Conservation (phyloP, 2,797 vertebrate genomes). For the Cetoscarus ocellatus region DNA sequence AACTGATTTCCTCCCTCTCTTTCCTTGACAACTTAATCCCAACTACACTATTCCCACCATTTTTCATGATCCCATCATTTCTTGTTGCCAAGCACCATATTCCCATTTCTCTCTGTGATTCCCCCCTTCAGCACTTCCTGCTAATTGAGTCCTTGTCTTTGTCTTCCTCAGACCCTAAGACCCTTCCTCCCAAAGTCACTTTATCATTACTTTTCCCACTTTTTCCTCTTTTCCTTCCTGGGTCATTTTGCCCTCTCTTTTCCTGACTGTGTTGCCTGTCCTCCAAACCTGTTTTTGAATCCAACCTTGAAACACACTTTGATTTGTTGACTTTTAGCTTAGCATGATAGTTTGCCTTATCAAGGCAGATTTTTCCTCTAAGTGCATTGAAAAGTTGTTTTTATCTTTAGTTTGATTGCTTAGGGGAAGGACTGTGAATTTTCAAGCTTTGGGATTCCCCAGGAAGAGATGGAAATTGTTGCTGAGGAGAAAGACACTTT, state of each 20-base stretch:
- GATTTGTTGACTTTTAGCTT: too few relatives aligned
- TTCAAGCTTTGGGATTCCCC: too few relatives aligned
- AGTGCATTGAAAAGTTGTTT: too few relatives aligned
- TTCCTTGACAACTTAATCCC: not conserved
- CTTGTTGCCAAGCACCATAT: not conserved
- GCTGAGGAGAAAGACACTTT: too few relatives aligned
- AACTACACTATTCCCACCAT: not conserved
- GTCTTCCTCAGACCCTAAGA: not conserved
- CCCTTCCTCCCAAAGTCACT: not conserved
- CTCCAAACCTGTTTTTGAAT: too few relatives aligned
- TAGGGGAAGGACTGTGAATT: too few relatives aligned
- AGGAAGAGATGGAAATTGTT: too few relatives aligned
- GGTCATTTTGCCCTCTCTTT: not conserved
- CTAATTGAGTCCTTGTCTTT: not conserved
- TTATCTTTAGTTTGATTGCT: too few relatives aligned
- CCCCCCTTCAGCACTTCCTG: not conserved
- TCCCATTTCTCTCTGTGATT: not conserved
- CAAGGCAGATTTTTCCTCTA: too few relatives aligned
- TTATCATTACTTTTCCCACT: not conserved
- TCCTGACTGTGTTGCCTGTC: too few relatives aligned
- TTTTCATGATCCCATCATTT: not conserved
- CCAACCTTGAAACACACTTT: too few relatives aligned
- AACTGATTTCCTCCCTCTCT: not conserved
- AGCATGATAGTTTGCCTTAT: too few relatives aligned
- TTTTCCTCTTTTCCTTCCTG: not conserved